A percentile compares a stretch with the other conserved stretches of the same genome.
Evolutionary conservation across 2,888 invertebrate species (phyloP).

Genomic region (Calameuta idolon): DNA sequence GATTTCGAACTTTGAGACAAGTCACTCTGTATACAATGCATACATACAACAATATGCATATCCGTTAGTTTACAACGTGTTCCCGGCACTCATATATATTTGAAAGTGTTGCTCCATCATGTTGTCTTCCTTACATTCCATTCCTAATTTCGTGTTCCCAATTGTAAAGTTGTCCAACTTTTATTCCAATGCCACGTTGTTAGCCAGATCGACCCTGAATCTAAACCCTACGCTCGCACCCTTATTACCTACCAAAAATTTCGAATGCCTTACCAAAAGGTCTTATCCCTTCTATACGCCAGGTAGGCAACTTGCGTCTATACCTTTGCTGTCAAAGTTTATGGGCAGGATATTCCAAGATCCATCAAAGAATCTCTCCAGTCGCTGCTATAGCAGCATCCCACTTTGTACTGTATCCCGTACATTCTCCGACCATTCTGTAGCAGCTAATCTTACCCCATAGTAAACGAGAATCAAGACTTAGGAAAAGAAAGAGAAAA

Average conservation of each 20-base stretch:
- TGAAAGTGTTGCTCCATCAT: slow-evolving; percentile 19
- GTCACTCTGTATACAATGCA: too few relatives aligned
- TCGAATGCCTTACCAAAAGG: too few relatives aligned
- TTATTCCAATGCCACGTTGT: slow-evolving; percentile 20
- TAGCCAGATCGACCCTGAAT: slow-evolving; percentile 24
- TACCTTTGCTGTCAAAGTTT: slow-evolving; percentile 39
- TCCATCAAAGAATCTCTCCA: slow-evolving; percentile 30
- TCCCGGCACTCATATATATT: slow-evolving; percentile 23
- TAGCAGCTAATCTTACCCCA: too few relatives aligned
- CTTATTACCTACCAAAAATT: slow-evolving; percentile 18
- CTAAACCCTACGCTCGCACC: slow-evolving; percentile 31
- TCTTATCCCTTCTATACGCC: neutral
- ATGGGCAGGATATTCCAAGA: slow-evolving; percentile 39
- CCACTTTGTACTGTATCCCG: too few relatives aligned
- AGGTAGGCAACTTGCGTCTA: slow-evolving; percentile 6
- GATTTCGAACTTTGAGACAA: too few relatives aligned
- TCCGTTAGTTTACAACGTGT: neutral
- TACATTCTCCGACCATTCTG: too few relatives aligned
- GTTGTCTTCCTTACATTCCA: slow-evolving; percentile 24
- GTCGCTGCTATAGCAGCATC: slow-evolving; percentile 9
- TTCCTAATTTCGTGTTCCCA: slow-evolving; percentile 17
- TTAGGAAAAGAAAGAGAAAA: too few relatives aligned
- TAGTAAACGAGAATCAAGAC: slow-evolving; percentile 22
- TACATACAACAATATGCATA: neutral
- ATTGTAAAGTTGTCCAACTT: slow-evolving; percentile 18